phyloP scores from a whole-genome alignment of 2,113 vertebrate species.

The Epinephelus moara region DNA sequence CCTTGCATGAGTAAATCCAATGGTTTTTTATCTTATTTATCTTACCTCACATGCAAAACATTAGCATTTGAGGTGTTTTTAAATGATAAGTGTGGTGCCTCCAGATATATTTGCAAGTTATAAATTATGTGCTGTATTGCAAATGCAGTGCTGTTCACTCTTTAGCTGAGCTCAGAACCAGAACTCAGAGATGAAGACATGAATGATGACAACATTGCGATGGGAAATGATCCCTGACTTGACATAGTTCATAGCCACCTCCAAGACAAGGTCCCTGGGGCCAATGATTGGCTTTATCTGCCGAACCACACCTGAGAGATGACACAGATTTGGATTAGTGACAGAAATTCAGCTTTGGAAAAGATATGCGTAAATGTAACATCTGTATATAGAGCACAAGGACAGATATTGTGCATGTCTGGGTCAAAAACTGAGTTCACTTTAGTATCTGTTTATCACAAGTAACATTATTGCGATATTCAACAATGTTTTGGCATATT shows the following conservation, averaged over 20 bases:
- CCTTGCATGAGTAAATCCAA: background rate
- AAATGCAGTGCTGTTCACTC: background rate
- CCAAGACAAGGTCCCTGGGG: conserved; percentile 84
- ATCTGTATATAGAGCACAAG: background rate
- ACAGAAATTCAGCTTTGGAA: background rate
- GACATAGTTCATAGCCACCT: conserved; percentile 89
- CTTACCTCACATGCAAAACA: background rate
- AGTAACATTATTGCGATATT: no score
- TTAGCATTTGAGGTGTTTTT: background rate
- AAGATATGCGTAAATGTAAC: background rate
- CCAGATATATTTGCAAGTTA: background rate
- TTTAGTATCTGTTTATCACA: no score
- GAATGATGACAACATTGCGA: conserved; percentile 87
- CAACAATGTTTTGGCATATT: no score
- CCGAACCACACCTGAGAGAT: conserved; percentile 87
- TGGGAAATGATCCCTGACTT: conserved; percentile 86
- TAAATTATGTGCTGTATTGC: background rate
- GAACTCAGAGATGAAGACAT: conserved; percentile 90
- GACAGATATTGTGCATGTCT: no score
- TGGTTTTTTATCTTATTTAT: background rate
- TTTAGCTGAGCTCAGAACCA: conserved; percentile 86
- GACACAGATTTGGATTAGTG: conserved; percentile 9
- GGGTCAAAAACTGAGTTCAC: no score
- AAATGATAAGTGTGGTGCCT: background rate
- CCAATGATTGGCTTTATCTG: conserved; percentile 89